Percentiles rank a stretch among this genome's conserved stretches.
Evolutionary conservation across 2,113 vertebrate species (phyloP).

Genomic region (Mesocricetus auratus): DNA sequence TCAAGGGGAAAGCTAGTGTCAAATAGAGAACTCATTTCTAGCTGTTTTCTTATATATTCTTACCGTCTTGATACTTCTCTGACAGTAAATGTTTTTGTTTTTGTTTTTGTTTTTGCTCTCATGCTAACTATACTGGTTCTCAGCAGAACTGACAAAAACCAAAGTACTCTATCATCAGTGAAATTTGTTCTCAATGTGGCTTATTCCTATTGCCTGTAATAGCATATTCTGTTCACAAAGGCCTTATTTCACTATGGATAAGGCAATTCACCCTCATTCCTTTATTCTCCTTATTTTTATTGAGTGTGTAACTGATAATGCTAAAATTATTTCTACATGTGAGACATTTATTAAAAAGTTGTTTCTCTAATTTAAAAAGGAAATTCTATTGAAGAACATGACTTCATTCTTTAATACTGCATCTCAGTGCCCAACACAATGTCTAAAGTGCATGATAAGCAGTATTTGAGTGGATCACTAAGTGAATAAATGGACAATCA

Average conservation of each 20-base stretch:
- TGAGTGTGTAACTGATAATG: background rate
- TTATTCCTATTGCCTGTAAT: constrained; percentile 34
- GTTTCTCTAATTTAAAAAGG: background rate
- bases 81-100: background rate
- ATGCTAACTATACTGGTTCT: constrained; percentile 13
- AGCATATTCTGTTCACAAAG: background rate
- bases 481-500: background rate
- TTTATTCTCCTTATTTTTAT: background rate
- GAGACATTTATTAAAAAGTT: background rate
- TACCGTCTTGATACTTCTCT: background rate
- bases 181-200: background rate
- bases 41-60: constrained; percentile 15
- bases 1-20: constrained; percentile 27
- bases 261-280: background rate
- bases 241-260: background rate
- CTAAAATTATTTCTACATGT: background rate
- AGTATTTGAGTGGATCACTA: constrained; percentile 16
- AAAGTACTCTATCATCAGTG: background rate
- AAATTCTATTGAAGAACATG: background rate
- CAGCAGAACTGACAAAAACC: constrained; percentile 15
- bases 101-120: background rate
- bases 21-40: constrained; percentile 47
- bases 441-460: constrained; percentile 8
- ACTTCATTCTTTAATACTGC: background rate
- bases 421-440: background rate